Evolutionary conservation across 2,113 vertebrate genomes (phyloP).

Genomic region (Sterrhoptilus dennistouni): DNA sequence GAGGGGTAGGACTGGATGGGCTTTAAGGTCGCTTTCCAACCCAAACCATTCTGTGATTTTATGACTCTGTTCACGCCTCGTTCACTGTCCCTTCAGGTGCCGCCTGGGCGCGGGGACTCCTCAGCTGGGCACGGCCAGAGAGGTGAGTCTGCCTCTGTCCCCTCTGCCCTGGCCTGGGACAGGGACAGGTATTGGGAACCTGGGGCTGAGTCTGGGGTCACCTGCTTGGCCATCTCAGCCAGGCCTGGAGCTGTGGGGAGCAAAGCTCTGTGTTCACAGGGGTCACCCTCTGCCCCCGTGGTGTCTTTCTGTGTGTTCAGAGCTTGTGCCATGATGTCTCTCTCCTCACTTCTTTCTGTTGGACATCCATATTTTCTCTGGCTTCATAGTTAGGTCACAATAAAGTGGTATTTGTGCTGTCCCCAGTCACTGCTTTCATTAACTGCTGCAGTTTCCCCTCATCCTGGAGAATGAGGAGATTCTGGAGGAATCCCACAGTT

Average conservation of each 20-base stretch:
- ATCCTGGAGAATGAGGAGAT: neutral
- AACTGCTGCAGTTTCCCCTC: neutral
- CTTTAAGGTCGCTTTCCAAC: fast-evolving
- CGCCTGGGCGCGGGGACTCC: neutral
- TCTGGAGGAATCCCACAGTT: fast-evolving
- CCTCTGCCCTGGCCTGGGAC: neutral
- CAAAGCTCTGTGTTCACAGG: neutral
- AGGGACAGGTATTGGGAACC: fast-evolving
- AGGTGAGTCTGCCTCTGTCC: slow-evolving; percentile 22
- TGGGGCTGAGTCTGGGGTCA: fast-evolving
- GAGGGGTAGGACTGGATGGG: neutral
- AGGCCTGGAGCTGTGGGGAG: neutral
- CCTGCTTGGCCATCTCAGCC: neutral
- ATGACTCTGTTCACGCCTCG: fast-evolving
- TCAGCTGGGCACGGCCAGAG: neutral
- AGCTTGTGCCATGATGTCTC: fast-evolving
- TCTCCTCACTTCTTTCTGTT: fast-evolving
- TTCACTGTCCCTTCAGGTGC: neutral
- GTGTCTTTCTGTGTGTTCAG: fast-evolving
- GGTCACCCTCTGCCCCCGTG: fast-evolving
- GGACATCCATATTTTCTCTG: fast-evolving
- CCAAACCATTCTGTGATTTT: no score
- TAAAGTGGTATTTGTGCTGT: fast-evolving
- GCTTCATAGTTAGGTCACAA: fast-evolving
- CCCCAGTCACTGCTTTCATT: neutral